Conservation (phyloP, 2,888 invertebrate species). For the Epistrophe eligans region DNA sequence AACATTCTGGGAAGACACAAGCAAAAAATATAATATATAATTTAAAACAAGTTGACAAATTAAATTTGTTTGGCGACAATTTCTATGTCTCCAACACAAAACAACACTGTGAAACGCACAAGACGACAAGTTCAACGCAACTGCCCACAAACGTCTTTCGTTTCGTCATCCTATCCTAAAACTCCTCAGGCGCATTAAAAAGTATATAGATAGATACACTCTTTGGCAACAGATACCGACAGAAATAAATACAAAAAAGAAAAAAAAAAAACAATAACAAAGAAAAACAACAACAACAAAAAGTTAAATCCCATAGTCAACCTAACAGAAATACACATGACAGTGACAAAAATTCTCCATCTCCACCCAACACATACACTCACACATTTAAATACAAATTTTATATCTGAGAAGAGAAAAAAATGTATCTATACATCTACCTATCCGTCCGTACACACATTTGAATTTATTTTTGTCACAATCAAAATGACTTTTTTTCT, state of each 20-base stretch:
- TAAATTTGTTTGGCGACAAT: conserved; percentile 58
- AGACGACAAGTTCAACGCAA: conserved; percentile 83
- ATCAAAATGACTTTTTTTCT: conserved; percentile 20
- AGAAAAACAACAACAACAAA: conserved; percentile 25
- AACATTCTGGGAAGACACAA: background rate
- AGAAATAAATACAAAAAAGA: background rate
- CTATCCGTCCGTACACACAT: conserved; percentile 3
- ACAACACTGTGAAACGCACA: conserved; percentile 79
- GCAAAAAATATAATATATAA: background rate
- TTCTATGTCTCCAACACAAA: conserved; percentile 34
- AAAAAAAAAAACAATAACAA: conserved; percentile 20
- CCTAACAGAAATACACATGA: conserved; percentile 37
- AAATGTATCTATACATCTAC: conserved; percentile 1
- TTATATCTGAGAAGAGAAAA: conserved; percentile 1
- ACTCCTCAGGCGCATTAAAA: conserved; percentile 70
- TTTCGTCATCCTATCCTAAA: conserved; percentile 76
- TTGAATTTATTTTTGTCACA: conserved; percentile 72
- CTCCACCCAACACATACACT: conserved; percentile 39
- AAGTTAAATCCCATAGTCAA: conserved; percentile 49
- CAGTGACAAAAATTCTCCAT: conserved; percentile 72
- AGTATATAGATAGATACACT: conserved; percentile 39
- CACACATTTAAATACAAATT: conserved; percentile 18
- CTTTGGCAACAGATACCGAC: conserved; percentile 50
- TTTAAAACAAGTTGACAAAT: conserved; percentile 48
- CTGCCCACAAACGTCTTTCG: conserved; percentile 80